Evolutionary conservation across 1,140 invertebrate genomes (phyloP), one percentile per base, ranked within the genome.

Genomic region (Solenopsis invicta): DNA sequence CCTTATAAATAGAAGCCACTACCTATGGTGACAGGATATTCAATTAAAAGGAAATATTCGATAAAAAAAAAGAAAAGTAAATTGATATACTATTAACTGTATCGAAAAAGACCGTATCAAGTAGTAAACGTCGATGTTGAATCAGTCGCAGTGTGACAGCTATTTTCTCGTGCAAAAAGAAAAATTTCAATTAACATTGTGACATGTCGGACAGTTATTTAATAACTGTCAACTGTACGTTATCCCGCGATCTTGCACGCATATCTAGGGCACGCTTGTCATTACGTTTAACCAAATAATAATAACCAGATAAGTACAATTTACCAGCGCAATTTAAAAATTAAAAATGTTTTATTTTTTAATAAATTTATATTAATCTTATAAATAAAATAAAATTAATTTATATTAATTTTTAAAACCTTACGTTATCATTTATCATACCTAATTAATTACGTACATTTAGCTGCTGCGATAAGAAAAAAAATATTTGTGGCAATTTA

Each of bases 71-170:
- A 48, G 21, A 69, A 34, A 82, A 59, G 48, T 59, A 34, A 74
- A 82, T 82, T 45, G 67, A 82, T 48, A 18, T 41, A 41, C 16
- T 45, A 62, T 12, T 54, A 21, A 59, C 16, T 13, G 10, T 50
- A 50, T 37, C 69, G 41, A 48, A 12, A 10, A 10, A 54, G 13
- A 62, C 41, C 45, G 29, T 61, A 62, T 61, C 69, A 84, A 75
- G 80, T 84, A 61, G 56, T 84, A 75, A 75, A 84, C 54, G 56
- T 84, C 67, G 56, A 75, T 71, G 56, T 61, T 75, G 69, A 45
- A 50, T 75, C 69, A 54, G 69, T 75, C 80, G 54, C 3, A 41
- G 12, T 61, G 9, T 13, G 34, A 4, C 80, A 34, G 24, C 24
- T 52, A 75, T 34, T 50, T 29, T 48, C 24, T 21, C 69, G 16